Conservation (phyloP, 1,140 invertebrate species). For the Atta colombica region DNA sequence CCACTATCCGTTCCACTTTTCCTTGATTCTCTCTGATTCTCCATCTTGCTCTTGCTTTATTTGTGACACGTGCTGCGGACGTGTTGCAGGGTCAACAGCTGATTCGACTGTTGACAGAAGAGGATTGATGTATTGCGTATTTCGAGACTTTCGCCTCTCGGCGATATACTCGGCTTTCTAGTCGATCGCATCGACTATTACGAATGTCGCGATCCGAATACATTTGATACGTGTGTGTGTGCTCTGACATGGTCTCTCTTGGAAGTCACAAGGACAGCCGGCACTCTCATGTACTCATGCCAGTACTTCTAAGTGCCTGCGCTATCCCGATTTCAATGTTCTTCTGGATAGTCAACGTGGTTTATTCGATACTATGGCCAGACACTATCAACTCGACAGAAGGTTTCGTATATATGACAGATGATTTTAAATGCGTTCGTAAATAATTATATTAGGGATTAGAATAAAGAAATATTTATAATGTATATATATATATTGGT, state of each 20-base stretch:
- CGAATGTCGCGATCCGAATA: neutral
- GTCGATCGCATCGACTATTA: no score
- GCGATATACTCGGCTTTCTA: no score
- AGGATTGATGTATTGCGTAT: neutral
- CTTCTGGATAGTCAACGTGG: slow-evolving; percentile 91
- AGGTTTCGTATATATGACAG: slow-evolving; percentile 83
- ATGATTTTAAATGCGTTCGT: neutral
- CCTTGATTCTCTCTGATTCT: no score
- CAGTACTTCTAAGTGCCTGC: slow-evolving; percentile 89
- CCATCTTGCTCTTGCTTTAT: neutral
- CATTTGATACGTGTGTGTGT: neutral
- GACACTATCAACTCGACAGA: slow-evolving; percentile 85
- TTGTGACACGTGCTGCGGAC: neutral
- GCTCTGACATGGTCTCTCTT: slow-evolving; percentile 27
- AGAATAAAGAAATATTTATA: slow-evolving; percentile 9
- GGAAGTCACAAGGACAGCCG: slow-evolving; percentile 26
- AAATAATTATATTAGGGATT: neutral
- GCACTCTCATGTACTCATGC: slow-evolving; percentile 85
- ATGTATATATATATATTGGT: no score
- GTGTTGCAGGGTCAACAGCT: neutral
- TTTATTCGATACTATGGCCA: slow-evolving; percentile 88
- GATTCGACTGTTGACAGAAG: neutral
- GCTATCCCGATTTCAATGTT: slow-evolving; percentile 91
- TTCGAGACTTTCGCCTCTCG: neutral
- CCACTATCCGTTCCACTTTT: no score